A percentile compares a stretch with the other conserved stretches of the same genome.
These are phyloP conservation scores for Aphelocoma californica DNA, from an alignment of 2,797 vertebrate genomes.

Conservation along the genomic window DNA sequence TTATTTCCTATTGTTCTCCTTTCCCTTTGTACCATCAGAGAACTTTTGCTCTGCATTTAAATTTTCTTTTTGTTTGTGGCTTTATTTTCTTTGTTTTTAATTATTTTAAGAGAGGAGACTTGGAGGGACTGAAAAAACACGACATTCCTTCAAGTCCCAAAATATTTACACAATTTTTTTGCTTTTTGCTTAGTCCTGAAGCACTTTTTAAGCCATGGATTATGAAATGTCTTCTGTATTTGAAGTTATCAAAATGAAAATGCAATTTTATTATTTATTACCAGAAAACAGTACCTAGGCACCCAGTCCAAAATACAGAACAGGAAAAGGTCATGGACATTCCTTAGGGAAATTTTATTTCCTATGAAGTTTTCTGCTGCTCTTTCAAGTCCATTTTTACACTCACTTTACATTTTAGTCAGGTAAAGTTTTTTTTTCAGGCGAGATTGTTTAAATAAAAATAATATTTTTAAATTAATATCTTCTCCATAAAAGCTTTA, in stretches of 20 bases:
- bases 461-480: not conserved
- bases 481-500: not conserved
- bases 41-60: not conserved
- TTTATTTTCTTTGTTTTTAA: not conserved
- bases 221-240: not conserved
- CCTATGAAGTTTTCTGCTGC: not conserved
- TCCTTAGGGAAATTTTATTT: not conserved
- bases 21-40: not conserved
- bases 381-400: not conserved
- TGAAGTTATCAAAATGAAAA: not conserved
- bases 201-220: not conserved
- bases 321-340: not conserved
- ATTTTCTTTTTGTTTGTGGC: not conserved
- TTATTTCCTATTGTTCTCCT: not conserved
- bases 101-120: not conserved
- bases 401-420: not conserved
- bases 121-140: not conserved
- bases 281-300: not conserved
- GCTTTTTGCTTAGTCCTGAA: not conserved
- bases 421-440: not conserved
- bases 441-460: not conserved
- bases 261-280: not conserved
- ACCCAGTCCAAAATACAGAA: not conserved
- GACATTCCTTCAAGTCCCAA: not conserved
- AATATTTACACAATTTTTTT: not conserved